phyloP scores from a whole-genome alignment of 2,797 vertebrate species.

The Cynodonichthys magdalenae region DNA sequence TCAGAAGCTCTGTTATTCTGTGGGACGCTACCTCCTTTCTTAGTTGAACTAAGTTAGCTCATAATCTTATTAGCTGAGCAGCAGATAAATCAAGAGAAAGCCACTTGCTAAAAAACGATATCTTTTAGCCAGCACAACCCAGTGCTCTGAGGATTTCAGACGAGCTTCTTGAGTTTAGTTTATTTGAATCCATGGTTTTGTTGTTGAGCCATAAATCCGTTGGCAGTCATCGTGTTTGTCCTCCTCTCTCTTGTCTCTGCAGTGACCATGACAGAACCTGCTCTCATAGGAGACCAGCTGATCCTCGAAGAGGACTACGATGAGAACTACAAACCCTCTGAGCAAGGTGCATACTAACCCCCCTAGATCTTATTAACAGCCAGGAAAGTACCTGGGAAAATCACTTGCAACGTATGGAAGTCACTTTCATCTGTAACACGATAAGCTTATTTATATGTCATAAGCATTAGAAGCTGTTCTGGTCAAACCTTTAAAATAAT shows the following conservation, averaged over 20 bases:
- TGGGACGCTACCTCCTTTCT: too few species aligned
- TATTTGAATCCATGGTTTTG: background rate
- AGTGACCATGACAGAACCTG: slow-evolving; percentile 74
- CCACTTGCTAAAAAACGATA: background rate
- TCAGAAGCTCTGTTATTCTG: too few species aligned
- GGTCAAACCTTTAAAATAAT: too few species aligned
- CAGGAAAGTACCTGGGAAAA: too few species aligned
- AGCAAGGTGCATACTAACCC: slow-evolving; percentile 82
- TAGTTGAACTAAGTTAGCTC: too few species aligned
- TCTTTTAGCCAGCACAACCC: background rate
- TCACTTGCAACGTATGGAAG: too few species aligned
- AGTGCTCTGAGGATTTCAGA: background rate
- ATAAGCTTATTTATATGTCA: too few species aligned
- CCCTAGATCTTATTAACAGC: background rate
- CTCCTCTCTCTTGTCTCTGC: slow-evolving; percentile 9
- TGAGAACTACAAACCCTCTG: slow-evolving; percentile 87
- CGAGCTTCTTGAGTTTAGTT: background rate
- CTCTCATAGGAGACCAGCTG: slow-evolving; percentile 88
- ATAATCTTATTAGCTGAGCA: too few species aligned
- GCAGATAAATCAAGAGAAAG: too few species aligned
- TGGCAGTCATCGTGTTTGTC: background rate
- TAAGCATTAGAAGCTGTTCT: too few species aligned
- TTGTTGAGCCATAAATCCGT: background rate
- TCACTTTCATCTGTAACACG: too few species aligned
- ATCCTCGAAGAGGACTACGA: slow-evolving; percentile 93